Conservation (phyloP, 2,797 vertebrate genomes). For the Hypotaenidia philippensis region DNA sequence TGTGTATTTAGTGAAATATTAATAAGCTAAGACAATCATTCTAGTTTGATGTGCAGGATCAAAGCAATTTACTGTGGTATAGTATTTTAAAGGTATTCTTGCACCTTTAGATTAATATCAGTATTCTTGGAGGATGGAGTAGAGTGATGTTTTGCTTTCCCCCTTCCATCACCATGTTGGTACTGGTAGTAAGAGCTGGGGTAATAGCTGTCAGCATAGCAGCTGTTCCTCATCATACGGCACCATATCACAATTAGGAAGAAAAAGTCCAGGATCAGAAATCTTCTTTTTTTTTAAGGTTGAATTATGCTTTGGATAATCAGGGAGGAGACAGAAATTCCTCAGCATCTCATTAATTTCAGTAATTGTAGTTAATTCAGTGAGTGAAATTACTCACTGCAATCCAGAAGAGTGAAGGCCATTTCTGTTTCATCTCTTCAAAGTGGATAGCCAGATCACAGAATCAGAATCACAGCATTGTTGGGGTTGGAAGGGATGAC, state of each 20-base stretch:
- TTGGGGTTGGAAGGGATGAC: not conserved
- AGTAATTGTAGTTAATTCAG: no score
- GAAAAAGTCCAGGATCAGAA: not conserved
- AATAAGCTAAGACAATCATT: not conserved
- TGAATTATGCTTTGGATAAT: conserved; percentile 20
- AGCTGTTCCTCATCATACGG: not conserved
- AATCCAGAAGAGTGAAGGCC: not conserved
- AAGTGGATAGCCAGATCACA: not conserved
- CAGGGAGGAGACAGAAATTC: not conserved
- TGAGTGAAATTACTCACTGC: not conserved
- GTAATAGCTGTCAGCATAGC: not conserved
- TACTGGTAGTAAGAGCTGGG: not conserved
- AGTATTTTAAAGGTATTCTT: not conserved
- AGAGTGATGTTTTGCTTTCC: not conserved
- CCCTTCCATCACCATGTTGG: not conserved
- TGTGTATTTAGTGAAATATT: not conserved
- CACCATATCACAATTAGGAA: not conserved
- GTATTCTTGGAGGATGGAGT: not conserved
- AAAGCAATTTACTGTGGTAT: not conserved
- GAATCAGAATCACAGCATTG: no score
- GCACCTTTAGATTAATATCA: not conserved
- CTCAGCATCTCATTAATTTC: not conserved
- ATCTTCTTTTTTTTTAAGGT: not conserved
- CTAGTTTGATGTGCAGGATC: not conserved
- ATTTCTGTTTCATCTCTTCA: not conserved